Evolutionary conservation across 2,888 invertebrate species (phyloP), one percentile per base, ranked within the genome.

Genomic region (Heteromurus nitidus): DNA sequence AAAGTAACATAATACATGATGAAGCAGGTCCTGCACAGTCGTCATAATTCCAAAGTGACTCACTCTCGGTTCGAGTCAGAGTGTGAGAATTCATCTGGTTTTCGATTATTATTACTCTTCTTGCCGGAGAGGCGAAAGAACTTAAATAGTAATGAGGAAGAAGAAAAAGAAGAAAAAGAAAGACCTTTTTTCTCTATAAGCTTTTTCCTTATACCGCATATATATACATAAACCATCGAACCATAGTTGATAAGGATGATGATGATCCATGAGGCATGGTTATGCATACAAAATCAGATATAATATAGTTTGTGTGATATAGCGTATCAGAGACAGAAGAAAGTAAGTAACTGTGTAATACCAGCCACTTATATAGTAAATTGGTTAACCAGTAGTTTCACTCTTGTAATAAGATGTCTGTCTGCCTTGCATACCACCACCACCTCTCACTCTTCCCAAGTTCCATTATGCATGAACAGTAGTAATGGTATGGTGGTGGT

Each of bases 21-120:
- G 69, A 62, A 65, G 72, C 79, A 79, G 79, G 79, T 79, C 79
- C 68, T 30, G 36, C 20, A 58, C 13, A 36, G 36, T 36, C 5
- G 36, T 36, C 5, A 24, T 55, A 24, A 58, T 67, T 67, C 64
- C 31, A 53, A n/a, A 65, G 72, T 79, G 70, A 79, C 36, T 79
- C 79, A 79, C 77, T 70, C 69, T 77, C 69, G 42, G 31, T 50
- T 65, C 79, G 47, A 65, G 79, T 70, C 53, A 58, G 79, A 79
- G 79, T 79, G 79, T 79, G 79, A 79, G 79, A 79, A 79, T 79
- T 79, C 79, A 79, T 79, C 79, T 79, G 79, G 79, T 79, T 70
- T 65, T 79, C 70, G 79, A 79, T 79, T 79, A 64, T 74, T 74
- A 58, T 75, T 36, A n/a, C 42, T 72, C 42, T 60, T 67, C 36